These are phyloP conservation scores for Trichopria drosophilae DNA, from an alignment of 2,888 invertebrate species.

Conservation along the genomic window DNA sequence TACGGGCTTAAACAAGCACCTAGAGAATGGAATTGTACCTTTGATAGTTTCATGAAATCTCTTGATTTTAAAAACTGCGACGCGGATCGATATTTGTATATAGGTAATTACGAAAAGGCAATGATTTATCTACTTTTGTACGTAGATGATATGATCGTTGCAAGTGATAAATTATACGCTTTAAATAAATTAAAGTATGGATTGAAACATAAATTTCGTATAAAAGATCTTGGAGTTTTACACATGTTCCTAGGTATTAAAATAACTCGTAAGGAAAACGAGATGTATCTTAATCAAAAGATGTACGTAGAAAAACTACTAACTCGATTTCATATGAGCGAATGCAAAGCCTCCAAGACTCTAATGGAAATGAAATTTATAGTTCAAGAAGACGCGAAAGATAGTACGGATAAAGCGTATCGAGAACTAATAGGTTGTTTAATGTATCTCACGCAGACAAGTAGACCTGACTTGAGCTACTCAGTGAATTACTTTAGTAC, in stretches of 20 bases:
- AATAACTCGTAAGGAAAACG: conserved; percentile 26
- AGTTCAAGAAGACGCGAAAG: background rate
- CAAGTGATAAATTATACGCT: background rate
- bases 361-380: conserved; percentile 14
- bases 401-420: too few relatives aligned
- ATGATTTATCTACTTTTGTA: background rate
- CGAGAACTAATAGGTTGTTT: conserved; percentile 3
- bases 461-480: conserved; percentile 24
- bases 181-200: background rate
- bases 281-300: conserved; percentile 1
- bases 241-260: conserved; percentile 41
- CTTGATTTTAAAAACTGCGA: conserved; percentile 32
- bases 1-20: conserved; percentile 47
- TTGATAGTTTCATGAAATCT: conserved; percentile 32
- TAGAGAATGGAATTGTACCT: conserved; percentile 40
- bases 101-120: background rate
- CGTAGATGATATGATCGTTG: conserved; percentile 1
- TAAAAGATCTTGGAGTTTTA: conserved; percentile 41
- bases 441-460: conserved; percentile 18
- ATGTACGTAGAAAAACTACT: conserved; percentile 1
- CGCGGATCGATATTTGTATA: background rate
- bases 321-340: conserved; percentile 2
- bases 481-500: conserved; percentile 20
- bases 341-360: conserved; percentile 7
- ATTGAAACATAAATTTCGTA: conserved; percentile 38